Evolutionary conservation across 2,113 vertebrate genomes (phyloP), one percentile per base, ranked within the genome.

Genomic region (Caranx melampygus): DNA sequence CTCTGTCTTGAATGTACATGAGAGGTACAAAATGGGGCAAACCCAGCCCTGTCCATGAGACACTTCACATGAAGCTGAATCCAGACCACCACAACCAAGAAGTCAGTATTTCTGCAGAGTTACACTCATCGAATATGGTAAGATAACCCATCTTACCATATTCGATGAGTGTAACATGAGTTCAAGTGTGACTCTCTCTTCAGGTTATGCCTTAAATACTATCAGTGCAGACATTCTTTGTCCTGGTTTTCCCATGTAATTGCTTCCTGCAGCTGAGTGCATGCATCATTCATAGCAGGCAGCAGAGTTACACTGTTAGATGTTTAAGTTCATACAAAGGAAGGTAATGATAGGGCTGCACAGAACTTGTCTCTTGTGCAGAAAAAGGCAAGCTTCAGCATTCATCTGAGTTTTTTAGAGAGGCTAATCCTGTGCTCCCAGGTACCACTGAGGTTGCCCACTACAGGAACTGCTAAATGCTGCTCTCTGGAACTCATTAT

Each of bases 21-120:
- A 68, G 54, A 52, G 55, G 45, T 55, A 42, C 64, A 68, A 45
- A 59, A 33, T 21, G 77, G 49, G 60, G 15, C 35, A 42, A 44
- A 40, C 60, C 57, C 64, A 20, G 58, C 35, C 55, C 42, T 47
- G 7, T 62, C 20, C 37, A 62, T 18, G 37, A 69, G 47, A 34
- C 44, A 52, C 12, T 8, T 47, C 14, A 42, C n/a, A 52, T 45
- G 9, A n/a, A 55, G 42, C 34, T 44, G 64, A 75, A 52, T 34
- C 34, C 59, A 64, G n/a, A 49, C 55, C 55, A 55, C 55, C 26
- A 37, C 6, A 15, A 14, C 14, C 34, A 1, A 8, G 6, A 35
- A 69, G 11, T 34, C 37, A 0, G n/a, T 44, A 45, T 34, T 44
- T 59, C 42, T 44, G 42, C 61, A 42, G 15, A 60, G 45, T 61